A percentile compares a stretch with the other conserved stretches of the same genome.
Conservation (phyloP, 2,888 invertebrate genomes). For the Chrysolina oricalcia region DNA sequence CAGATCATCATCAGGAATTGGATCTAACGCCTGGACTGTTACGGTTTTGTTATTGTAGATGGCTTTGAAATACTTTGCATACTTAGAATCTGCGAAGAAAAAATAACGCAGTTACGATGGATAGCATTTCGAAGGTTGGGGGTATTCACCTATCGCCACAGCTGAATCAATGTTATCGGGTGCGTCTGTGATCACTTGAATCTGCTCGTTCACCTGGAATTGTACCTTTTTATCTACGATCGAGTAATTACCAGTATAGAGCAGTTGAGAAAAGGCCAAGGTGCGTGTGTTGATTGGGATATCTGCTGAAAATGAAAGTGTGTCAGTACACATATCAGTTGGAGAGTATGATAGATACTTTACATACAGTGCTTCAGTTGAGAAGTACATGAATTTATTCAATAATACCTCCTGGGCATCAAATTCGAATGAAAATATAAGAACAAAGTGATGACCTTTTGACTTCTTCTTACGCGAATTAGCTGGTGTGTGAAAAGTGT, state of each 20-base stretch:
- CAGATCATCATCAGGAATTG: background rate
- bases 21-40: background rate
- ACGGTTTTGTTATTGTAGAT: background rate
- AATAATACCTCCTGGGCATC: no score
- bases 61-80: background rate
- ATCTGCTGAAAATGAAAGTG: conserved; percentile 23
- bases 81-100: background rate
- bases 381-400: no score
- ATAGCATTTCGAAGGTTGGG: no score
- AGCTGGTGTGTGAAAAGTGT: no score
- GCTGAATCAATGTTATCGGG: background rate
- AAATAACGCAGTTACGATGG: background rate
- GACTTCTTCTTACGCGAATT: no score
- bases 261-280: conserved; percentile 23
- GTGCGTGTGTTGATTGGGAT: background rate
- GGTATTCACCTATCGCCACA: background rate
- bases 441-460: no score
- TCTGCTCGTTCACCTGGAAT: conserved; percentile 17
- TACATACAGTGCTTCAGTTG: no score
- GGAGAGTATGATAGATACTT: no score
- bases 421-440: no score
- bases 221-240: conserved; percentile 24
- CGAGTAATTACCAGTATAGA: conserved; percentile 35
- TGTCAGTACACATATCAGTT: background rate
- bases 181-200: conserved; percentile 16